Evolutionary conservation across 1,140 invertebrate genomes (phyloP).

Genomic region (Bathynomus jamesi): DNA sequence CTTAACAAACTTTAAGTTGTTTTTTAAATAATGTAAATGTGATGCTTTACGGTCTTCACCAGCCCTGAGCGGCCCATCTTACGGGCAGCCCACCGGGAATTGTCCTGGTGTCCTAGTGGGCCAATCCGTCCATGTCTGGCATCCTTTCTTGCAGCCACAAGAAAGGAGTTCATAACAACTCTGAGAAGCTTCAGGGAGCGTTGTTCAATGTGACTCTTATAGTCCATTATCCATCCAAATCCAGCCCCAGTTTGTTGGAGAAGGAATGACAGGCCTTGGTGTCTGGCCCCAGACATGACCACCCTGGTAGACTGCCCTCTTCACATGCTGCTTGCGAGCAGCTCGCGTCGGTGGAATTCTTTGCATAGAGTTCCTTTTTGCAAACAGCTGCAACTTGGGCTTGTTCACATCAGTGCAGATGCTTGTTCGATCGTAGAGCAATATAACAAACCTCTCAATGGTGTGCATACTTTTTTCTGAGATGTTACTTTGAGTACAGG

Average conservation of each 20-base stretch:
- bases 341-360: not conserved
- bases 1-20: too few species aligned
- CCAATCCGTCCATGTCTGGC: too few species aligned
- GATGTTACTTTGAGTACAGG: not conserved
- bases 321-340: not conserved
- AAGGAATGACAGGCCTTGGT: too few species aligned
- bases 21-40: too few species aligned
- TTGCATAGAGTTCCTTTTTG: not conserved
- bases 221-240: not conserved
- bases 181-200: not conserved
- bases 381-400: too few species aligned
- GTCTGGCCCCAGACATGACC: not conserved
- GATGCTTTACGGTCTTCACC: too few species aligned
- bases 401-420: not conserved
- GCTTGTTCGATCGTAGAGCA: not conserved
- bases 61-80: too few species aligned
- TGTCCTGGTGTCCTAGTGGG: too few species aligned
- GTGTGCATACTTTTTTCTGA: not conserved
- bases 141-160: not conserved
- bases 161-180: not conserved
- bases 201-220: not conserved
- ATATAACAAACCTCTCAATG: not conserved
- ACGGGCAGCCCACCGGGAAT: too few species aligned
- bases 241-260: not conserved
- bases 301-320: not conserved